These are phyloP conservation scores for Argyrosomus japonicus DNA, from an alignment of 2,113 vertebrate genomes.

Conservation along the genomic window DNA sequence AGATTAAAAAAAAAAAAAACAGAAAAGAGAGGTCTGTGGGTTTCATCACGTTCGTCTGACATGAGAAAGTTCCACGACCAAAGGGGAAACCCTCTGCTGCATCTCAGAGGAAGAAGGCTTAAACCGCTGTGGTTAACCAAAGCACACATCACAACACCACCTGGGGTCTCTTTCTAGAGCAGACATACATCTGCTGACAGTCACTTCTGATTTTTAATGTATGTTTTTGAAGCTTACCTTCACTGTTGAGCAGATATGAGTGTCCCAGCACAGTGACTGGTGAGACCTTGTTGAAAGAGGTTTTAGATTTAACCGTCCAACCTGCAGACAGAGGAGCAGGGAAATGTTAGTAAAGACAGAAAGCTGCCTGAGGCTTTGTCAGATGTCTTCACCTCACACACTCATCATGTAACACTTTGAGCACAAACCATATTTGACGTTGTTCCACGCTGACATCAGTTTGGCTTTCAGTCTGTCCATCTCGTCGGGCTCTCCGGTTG, in stretches of 20 bases:
- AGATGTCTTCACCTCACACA: neutral
- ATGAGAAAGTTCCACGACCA: neutral
- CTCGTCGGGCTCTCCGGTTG: constrained; percentile 86
- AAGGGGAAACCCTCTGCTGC: too few species aligned
- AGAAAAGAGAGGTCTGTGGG: too few species aligned
- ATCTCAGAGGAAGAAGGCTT: neutral
- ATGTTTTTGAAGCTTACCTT: constrained; percentile 79
- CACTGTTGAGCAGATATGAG: constrained; percentile 86
- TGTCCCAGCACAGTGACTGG: constrained; percentile 88
- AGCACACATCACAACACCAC: constrained; percentile 34
- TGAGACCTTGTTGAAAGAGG: constrained; percentile 89
- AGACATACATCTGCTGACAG: neutral
- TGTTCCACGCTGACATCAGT: constrained; percentile 92
- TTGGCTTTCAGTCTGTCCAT: constrained; percentile 92
- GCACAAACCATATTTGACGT: constrained; percentile 91
- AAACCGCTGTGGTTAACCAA: constrained; percentile 19
- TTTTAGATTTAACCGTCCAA: constrained; percentile 92
- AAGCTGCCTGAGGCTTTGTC: neutral
- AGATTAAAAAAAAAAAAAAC: neutral
- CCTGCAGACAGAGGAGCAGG: constrained; percentile 75
- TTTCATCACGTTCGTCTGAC: neutral
- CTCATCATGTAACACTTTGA: neutral
- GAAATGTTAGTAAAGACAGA: neutral
- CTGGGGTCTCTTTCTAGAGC: neutral
- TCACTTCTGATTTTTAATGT: neutral